Base-by-base conservation (phyloP, 92 coral and sea anemone genomes). In the Zoanthus solanderi region DNA sequence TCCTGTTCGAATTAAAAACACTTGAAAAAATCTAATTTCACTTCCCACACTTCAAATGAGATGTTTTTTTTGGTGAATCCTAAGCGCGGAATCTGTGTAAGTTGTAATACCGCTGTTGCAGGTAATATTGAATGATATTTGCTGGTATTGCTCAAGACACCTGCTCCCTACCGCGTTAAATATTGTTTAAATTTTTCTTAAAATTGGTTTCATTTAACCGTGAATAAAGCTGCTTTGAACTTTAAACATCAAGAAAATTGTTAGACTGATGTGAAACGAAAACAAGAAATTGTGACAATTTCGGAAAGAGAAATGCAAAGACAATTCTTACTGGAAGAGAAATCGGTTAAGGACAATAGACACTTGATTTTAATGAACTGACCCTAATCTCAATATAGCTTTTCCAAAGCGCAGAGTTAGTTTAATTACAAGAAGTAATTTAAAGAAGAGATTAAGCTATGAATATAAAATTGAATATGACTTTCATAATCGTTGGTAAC, bases 401-500 rank as follows among this genome's bases (percentile, higher is more conserved):
- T 42, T 61, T n/a, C 56, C 71, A 42, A 37, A 60, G 42, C 54
- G 32, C 52, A 79, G 58, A 79, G 60, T 37, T 66, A 29, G 16
- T 23, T 48, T 81, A 81, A 66, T 81, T 77, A 9, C 37, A 56
- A 52, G 71, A 30, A n/a, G 9, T 6, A 60, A 54, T 57, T 79
- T 16, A 60, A 79, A 42, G 16, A 60, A 54, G 14, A 18, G 4
- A 79, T 44, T 7, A 53, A 81, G 45, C 28, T 6, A 9, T 81
- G 37, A 48, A 44, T 34, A 81, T 2, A 32, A 7, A 81, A 29
- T 81, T 63, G 73, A 81, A 63, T 11, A 48, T 81, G 65, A 42
- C 44, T 42, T 65, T 23, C 28, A 45, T 81, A 81, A 65, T 81
- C 66, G 37, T 80, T 18, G 29, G 15, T 63, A 69, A n/a, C 60